Conservation (phyloP, 2,113 vertebrate species). For the rat (Rattus norvegicus) region GRCr8 NC_086036.1:83529001-83529500, state of each 20-base stretch:
- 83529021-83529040: not conserved
- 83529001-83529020: not conserved
- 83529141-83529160: not conserved
- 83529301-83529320: not conserved
- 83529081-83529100: not conserved
- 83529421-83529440: not conserved
- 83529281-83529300: not conserved
- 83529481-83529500: not conserved
- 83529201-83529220: not conserved
- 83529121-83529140: not conserved
- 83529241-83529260: not conserved
- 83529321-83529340: not conserved
- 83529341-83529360: not conserved
- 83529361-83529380: not conserved
- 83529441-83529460: not conserved
- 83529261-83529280: not conserved
- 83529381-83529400: not conserved
- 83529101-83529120: not conserved
- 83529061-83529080: not conserved
- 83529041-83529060: not conserved
- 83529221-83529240: not conserved
- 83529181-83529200: not conserved
- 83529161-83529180: not conserved
- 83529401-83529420: not conserved
- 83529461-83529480: not conserved